Evolutionary conservation across 2,797 vertebrate species (phyloP).

Genomic region (Sitta carolinensis): DNA sequence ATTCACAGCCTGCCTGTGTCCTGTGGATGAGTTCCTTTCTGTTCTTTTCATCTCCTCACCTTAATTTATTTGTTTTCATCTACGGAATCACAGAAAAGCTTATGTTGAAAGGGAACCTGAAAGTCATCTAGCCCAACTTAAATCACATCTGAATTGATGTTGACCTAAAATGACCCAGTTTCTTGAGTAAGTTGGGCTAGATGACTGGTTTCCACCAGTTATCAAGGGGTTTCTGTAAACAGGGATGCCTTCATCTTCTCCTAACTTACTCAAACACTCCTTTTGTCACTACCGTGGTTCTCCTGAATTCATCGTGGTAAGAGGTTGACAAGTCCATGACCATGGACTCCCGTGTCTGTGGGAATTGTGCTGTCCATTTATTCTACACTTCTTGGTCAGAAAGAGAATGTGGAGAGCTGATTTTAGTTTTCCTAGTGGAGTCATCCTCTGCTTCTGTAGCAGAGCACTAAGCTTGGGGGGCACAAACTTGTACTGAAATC

Average conservation of each 20-base stretch:
- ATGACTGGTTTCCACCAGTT: background rate
- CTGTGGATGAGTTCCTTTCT: background rate
- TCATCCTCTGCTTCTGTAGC: background rate
- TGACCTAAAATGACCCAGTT: no score
- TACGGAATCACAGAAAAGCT: background rate
- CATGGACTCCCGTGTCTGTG: background rate
- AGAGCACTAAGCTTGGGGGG: background rate
- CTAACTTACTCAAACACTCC: accelerated
- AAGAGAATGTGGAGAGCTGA: background rate
- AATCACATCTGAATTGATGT: no score
- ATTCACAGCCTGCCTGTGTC: background rate
- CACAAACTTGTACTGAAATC: background rate
- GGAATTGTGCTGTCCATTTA: background rate
- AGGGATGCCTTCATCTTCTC: background rate
- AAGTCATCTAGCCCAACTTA: background rate
- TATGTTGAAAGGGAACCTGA: background rate
- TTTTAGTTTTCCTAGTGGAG: background rate
- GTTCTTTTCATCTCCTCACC: background rate
- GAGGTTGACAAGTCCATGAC: background rate
- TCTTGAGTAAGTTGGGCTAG: background rate
- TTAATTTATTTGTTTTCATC: background rate
- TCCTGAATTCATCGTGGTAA: background rate
- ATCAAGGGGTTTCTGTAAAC: background rate
- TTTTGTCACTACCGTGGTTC: accelerated
- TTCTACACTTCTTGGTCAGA: background rate